Evolutionary conservation across 2,113 vertebrate genomes (phyloP).

Genomic region (Anas platyrhynchos): DNA sequence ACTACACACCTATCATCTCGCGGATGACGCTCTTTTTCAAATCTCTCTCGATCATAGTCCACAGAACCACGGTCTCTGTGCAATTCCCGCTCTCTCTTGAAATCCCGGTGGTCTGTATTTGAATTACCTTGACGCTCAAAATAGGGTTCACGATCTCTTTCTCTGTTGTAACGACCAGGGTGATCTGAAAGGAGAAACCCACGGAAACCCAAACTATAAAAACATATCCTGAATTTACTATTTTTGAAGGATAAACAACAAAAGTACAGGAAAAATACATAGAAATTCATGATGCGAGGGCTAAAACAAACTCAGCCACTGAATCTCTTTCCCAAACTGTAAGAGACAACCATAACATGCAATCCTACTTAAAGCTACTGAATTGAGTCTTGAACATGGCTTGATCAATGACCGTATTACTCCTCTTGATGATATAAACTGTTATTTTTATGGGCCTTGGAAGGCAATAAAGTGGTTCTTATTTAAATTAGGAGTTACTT

Average conservation of each 20-base stretch:
- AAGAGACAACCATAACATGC: not conserved
- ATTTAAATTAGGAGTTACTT: not conserved
- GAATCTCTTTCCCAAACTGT: not conserved
- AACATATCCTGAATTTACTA: not conserved
- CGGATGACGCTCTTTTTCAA: constrained; percentile 89
- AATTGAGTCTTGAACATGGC: not conserved
- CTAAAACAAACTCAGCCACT: not conserved
- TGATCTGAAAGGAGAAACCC: constrained; percentile 78
- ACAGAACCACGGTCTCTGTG: constrained; percentile 79
- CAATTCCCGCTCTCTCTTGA: constrained; percentile 87
- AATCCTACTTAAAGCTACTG: not conserved
- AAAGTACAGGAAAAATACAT: not conserved
- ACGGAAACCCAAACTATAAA: constrained; percentile 12
- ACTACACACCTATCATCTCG: constrained; percentile 87
- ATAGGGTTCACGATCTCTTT: constrained; percentile 84
- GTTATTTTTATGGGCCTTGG: not conserved
- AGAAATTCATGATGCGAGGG: not conserved
- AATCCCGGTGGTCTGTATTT: constrained; percentile 88
- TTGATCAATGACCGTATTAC: not conserved
- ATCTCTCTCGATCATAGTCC: constrained; percentile 92
- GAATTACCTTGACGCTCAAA: constrained; percentile 88
- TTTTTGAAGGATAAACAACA: not conserved
- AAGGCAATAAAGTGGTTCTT: not conserved
- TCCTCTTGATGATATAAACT: not conserved
- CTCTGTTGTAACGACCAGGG: constrained; percentile 88